These are phyloP conservation scores for Chrysina gloriosa DNA, from an alignment of 2,888 invertebrate genomes.

Conservation along the genomic window DNA sequence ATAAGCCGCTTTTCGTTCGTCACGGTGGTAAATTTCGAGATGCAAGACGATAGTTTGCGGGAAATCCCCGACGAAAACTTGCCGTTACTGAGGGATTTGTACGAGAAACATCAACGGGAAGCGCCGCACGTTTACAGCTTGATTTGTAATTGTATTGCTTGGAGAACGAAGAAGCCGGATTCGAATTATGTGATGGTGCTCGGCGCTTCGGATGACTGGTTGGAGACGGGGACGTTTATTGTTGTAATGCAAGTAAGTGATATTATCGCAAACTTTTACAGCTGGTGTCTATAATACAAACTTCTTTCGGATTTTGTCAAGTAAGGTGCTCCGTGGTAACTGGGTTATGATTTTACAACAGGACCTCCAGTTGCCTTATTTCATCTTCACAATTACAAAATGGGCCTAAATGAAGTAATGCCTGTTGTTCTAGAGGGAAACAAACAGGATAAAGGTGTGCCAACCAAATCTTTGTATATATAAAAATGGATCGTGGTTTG, in stretches of 20 bases:
- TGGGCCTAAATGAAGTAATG: too few species aligned
- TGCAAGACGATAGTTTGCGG: conserved; percentile 50
- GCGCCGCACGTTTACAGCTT: conserved; percentile 61
- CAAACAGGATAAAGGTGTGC: too few species aligned
- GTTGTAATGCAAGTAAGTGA: conserved; percentile 48
- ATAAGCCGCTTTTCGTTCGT: too few species aligned
- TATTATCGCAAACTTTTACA: not conserved
- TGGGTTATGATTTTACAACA: too few species aligned
- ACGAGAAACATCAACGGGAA: conserved; percentile 59
- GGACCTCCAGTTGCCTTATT: too few species aligned
- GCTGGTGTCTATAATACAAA: not conserved
- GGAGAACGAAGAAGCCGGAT: conserved; percentile 53
- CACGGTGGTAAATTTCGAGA: too few species aligned
- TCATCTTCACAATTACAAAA: too few species aligned
- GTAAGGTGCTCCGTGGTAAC: not conserved
- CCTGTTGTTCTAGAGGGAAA: too few species aligned
- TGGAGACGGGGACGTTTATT: conserved; percentile 60
- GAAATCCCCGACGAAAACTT: conserved; percentile 55
- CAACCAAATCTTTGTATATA: too few species aligned
- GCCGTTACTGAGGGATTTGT: conserved; percentile 53
- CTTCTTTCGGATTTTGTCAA: not conserved
- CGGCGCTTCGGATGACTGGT: conserved; percentile 63
- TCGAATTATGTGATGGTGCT: conserved; percentile 60
- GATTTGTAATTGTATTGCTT: conserved; percentile 61
- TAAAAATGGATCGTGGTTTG: too few species aligned